Base-by-base conservation (phyloP, 2,797 vertebrate species). In the Apodemus agrarius region DNA sequence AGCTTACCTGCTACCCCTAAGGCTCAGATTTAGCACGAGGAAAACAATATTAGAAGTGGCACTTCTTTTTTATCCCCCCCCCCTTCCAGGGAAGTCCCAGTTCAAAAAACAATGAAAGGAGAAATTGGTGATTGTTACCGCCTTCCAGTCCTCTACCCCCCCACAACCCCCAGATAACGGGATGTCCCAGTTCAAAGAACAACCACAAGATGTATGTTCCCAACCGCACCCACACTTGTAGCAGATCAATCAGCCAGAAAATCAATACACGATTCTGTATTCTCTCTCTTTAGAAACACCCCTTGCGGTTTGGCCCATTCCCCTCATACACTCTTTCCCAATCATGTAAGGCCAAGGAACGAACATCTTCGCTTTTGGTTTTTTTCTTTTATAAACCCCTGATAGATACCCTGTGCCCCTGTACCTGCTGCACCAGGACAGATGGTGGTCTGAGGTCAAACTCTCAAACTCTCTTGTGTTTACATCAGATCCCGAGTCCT, bases 361-460 rank as follows among this genome's bases (percentile, higher is more conserved):
- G 1, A 16, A n/a, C 34, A 37, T 34, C 16, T 7, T n/a, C 0
- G 6, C 34, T 72, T 72, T 1, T 2, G 0, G 9, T 69, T n/a
- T 69, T 69, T 69, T 69, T 19, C 16, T 69, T 69, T 69, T 69
- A 8, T 16, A 69, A 69, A 7, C 29, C 29, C 65, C 2, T 1
- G 1, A 34, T 67, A 34, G 4, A 34, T 67, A 34, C 13, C 65
- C 26, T 65, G 63, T 5, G 12, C 63, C 29, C 31, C 12, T 0
- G 29, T 14, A 2, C 2, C 67, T 16, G 65, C 31, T 67, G 31
- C 4, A 26, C 65, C 34, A n/a, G 31, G 65, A 1, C 0, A 1
- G 31, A n/a, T 69, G 2, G 3, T 3, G 65, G 65, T 69, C 65
- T 34, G 31, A 69, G 31, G 34, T n/a, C 17, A 7, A 69, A 17